Percentiles rank a stretch among this genome's conserved stretches.
These are phyloP conservation scores for Cyclophora punctaria DNA, from an alignment of 2,888 invertebrate genomes.

Conservation along the genomic window DNA sequence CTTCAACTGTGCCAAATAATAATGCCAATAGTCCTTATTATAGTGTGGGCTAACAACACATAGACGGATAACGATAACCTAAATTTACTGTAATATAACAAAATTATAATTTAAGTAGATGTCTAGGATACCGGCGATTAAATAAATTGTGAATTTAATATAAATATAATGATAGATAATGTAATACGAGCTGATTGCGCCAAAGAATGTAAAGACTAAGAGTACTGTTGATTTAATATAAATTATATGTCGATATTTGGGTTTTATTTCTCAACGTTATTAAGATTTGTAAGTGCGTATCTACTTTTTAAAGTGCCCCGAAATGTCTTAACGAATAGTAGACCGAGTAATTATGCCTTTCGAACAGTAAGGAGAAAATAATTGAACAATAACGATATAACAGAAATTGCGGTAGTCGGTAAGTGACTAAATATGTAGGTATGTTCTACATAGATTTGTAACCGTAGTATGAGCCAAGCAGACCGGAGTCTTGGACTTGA, in stretches of 20 bases:
- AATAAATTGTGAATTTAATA: conserved; percentile 53
- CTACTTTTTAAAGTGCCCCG: too few relatives aligned
- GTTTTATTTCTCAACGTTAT: conserved; percentile 31
- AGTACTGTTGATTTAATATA: conserved; percentile 74
- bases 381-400: too few relatives aligned
- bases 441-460: too few relatives aligned
- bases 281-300: too few relatives aligned
- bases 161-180: conserved; percentile 38
- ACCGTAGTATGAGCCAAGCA: too few relatives aligned
- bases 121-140: conserved; percentile 46
- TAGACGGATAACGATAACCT: conserved; percentile 29
- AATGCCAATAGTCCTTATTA: conserved; percentile 46
- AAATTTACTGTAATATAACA: conserved; percentile 25
- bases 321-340: too few relatives aligned
- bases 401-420: too few relatives aligned
- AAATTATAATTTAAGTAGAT: conserved; percentile 47
- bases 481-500: too few relatives aligned
- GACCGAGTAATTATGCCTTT: too few relatives aligned
- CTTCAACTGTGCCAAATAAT: conserved; percentile 57
- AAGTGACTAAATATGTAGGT: too few relatives aligned
- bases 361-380: too few relatives aligned
- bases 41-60: conserved; percentile 58
- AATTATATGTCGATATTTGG: conserved; percentile 59
- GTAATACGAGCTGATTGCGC: conserved; percentile 65
- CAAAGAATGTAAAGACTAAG: conserved; percentile 72